Base-by-base conservation (phyloP, 2,113 vertebrate genomes). In the Tympanuchus pallidicinctus region DNA sequence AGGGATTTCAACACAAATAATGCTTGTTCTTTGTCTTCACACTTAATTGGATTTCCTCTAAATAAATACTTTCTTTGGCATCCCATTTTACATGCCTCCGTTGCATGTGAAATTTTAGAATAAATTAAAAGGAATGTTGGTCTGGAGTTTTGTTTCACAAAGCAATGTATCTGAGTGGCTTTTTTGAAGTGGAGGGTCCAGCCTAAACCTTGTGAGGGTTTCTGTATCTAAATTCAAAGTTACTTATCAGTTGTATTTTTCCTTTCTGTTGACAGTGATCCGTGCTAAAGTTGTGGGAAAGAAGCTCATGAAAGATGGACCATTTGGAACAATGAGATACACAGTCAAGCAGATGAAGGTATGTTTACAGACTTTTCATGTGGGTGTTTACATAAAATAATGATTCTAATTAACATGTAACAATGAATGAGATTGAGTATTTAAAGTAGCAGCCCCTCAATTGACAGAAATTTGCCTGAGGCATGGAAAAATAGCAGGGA, bases 291-390 rank as follows among this genome's bases (percentile, higher is more conserved):
- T 99, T 85, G 99, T 99, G 71, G 99, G 98, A 17, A 99, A 99
- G 98, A 99, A 99, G 96, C 97, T 99, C 8, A 97, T 99, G 98
- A 98, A 98, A 82, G 99, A 99, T 28, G 98, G 99, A 25, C 99
- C 98, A 0, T 99, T 99, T 78, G 99, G 99, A 81, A 99, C 99
- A 0, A 98, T 99, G 98, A 97, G 99, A 92, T 99, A 99, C 97
- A 99, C 99, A 1, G 97, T 99, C 93, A 99, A 99, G 95, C 99
- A 99, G 96, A 99, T 98, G 98, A 99, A 99, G 98, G 99, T 99
- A 52, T 24, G 81, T 80, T 76, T 94, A 65, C 64, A 82, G 54
- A 6, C 15, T 24, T 57, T 84, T 82, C 63, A 32, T 13, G 4
- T 1, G 22, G 36, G 28, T 45, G 86, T 70, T 30, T 45, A 54